Percentiles rank a stretch among this genome's conserved stretches.
Evolutionary conservation across 1,140 invertebrate species (phyloP).

Genomic region (Lepidotrigona ventralis): DNA sequence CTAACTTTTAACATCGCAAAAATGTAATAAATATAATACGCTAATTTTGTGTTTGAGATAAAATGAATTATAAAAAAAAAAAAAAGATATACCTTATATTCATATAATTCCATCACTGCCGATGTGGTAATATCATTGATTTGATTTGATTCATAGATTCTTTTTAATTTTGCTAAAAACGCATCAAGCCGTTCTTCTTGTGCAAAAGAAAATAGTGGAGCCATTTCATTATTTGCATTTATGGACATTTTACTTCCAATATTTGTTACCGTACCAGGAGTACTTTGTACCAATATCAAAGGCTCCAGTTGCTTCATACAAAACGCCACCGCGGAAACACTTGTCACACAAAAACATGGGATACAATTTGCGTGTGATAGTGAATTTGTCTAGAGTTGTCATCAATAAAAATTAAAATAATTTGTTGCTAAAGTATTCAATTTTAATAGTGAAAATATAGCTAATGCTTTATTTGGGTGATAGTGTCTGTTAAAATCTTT

Average conservation of each 20-base stretch:
- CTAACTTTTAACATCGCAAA: constrained; percentile 66
- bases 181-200: constrained; percentile 80
- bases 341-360: constrained; percentile 57
- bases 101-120: constrained; percentile 86
- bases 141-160: constrained; percentile 76
- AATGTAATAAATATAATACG: constrained; percentile 12
- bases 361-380: constrained; percentile 33
- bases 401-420: constrained; percentile 31
- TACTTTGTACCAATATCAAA: constrained; percentile 71
- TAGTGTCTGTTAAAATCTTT: not conserved
- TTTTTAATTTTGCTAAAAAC: constrained; percentile 78
- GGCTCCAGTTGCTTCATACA: constrained; percentile 80
- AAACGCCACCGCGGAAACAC: constrained; percentile 74
- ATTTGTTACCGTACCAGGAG: constrained; percentile 52
- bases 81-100: constrained; percentile 80
- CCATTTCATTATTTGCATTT: constrained; percentile 51
- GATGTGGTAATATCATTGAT: constrained; percentile 82
- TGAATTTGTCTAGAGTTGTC: constrained; percentile 36
- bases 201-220: constrained; percentile 72
- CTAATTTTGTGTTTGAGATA: not conserved
- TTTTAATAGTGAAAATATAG: not conserved
- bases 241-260: constrained; percentile 41
- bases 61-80: constrained; percentile 5
- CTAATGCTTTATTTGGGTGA: not conserved
- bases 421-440: not conserved